Base-by-base conservation (phyloP, 2,797 vertebrate species). In the Anguilla marmorata region DNA sequence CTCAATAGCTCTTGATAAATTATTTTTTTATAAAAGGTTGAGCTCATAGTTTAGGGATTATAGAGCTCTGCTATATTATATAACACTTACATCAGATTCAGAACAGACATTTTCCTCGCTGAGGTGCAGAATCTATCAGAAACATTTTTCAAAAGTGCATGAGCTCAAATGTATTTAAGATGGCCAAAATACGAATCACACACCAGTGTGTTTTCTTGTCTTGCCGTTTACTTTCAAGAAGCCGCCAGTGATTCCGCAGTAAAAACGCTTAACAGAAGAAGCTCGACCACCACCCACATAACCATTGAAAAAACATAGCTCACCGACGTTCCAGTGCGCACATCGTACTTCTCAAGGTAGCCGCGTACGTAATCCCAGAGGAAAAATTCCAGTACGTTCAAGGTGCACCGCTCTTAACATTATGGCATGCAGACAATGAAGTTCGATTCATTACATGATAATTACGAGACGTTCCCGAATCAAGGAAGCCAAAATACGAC, bases 251-350 rank as follows among this genome's bases (percentile, higher is more conserved):
- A 58, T 52, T n/a, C 27, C 60, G 12, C 76, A 56, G 60, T 37
- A 82, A 85, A 86, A 63, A 74, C 11, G 41, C 48, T 84, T 21
- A 76, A 82, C 85, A 54, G 54, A 82, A 5, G 19, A 74, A 84
- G 63, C 54, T n/a, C 66, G 85, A 86, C 84, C 85, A 86, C 85
- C 85, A 88, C 56, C 88, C 45, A 80, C 74, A 63, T 56, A n/a
- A 82, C n/a, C 21, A 37, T 58, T 50, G 37, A 85, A 85, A 63
- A 63, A 37, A 60, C n/a, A 60, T 85, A 48, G 16, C 48, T 83
- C 24, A 58, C 12, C n/a, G 27, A n/a, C 82, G 48, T 14, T 2
- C 45, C 58, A 85, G 41, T 85, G 56, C 56, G 48, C 5, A 84
- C 21, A 60, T 27, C 12, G 85, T 45, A 37, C 14, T 85, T 54